These are phyloP conservation scores for Homalodisca vitripennis DNA, from an alignment of 1,140 invertebrate species.

Conservation along the genomic window DNA sequence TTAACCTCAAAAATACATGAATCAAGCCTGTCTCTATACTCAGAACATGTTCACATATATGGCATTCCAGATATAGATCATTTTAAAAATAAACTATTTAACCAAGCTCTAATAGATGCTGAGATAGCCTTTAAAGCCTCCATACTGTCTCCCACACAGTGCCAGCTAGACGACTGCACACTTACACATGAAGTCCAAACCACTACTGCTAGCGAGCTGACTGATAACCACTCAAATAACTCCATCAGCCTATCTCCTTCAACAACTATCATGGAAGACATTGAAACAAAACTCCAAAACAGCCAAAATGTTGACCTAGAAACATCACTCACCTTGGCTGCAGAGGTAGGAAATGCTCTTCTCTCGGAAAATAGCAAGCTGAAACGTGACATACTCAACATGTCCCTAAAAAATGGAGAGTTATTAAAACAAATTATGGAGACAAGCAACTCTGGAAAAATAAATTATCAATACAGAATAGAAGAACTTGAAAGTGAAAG, in stretches of 20 bases:
- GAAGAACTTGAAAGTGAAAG: neutral
- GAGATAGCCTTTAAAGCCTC: neutral
- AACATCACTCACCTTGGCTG: too few relatives aligned
- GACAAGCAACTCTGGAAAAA: neutral
- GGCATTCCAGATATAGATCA: too few relatives aligned
- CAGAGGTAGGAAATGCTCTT: too few relatives aligned
- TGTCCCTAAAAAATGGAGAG: neutral
- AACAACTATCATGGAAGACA: neutral
- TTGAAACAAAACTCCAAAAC: neutral
- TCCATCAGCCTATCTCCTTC: too few relatives aligned
- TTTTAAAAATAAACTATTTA: constrained; percentile 14
- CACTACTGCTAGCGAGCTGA: neutral
- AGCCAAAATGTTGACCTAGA: neutral
- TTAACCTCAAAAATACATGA: neutral
- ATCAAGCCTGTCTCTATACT: neutral
- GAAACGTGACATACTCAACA: neutral
- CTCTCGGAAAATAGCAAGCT: neutral
- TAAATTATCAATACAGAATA: neutral
- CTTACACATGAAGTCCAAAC: neutral
- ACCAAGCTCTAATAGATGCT: neutral
- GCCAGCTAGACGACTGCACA: too few relatives aligned
- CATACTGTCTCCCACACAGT: too few relatives aligned
- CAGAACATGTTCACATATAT: too few relatives aligned
- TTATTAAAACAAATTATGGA: neutral
- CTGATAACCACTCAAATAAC: neutral